These are phyloP conservation scores for Drosophila arizonae DNA, from an alignment of 1,140 invertebrate species.

Conservation along the genomic window DNA sequence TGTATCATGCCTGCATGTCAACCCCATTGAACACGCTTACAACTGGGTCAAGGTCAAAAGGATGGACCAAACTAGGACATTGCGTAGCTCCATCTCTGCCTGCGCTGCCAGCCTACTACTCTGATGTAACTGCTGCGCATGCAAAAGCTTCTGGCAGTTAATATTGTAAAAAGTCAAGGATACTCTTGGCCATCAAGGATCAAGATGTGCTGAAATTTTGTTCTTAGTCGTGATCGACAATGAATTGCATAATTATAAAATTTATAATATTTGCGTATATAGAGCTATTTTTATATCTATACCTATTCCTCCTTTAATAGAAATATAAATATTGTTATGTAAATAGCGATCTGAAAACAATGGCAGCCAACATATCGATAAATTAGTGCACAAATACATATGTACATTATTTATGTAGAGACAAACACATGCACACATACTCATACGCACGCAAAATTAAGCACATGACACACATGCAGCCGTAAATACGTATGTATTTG, in stretches of 20 bases:
- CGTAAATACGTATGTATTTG: background rate
- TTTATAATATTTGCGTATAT: no score
- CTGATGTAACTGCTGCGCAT: slow-evolving; percentile 8
- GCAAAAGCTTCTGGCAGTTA: background rate
- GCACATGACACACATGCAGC: background rate
- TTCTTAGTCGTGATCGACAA: background rate
- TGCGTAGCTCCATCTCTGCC: background rate
- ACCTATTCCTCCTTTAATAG: background rate
- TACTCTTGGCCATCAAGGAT: background rate
- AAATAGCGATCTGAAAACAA: slow-evolving; percentile 12
- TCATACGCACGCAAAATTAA: background rate
- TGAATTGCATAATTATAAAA: background rate
- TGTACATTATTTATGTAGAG: slow-evolving; percentile 6
- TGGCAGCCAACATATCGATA: slow-evolving; percentile 5
- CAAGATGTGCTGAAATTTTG: background rate
- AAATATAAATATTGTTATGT: slow-evolving; percentile 7
- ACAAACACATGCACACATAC: background rate
- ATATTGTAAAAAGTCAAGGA: background rate
- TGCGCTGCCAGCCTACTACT: background rate
- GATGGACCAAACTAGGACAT: slow-evolving; percentile 30
- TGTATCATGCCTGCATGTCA: slow-evolving; percentile 4
- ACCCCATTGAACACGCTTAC: slow-evolving; percentile 7
- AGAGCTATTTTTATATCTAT: no score
- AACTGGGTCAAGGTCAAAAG: slow-evolving; percentile 64
- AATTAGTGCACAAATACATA: slow-evolving; percentile 6